A percentile compares a stretch with the other conserved stretches of the same genome.
Evolutionary conservation across 2,888 invertebrate species (phyloP).

Genomic region (Ceramica pisi): DNA sequence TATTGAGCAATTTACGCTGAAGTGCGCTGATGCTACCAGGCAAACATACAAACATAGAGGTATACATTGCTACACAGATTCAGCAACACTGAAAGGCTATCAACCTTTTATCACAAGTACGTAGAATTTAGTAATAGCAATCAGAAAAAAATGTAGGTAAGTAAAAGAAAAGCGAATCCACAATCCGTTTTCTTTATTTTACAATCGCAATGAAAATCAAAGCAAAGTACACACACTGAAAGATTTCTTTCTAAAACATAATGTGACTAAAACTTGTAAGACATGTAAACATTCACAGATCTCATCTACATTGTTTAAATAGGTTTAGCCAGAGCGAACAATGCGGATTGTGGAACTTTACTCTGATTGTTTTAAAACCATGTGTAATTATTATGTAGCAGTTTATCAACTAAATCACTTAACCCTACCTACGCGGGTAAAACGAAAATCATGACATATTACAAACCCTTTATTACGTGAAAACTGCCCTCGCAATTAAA

Average conservation of each 20-base stretch:
- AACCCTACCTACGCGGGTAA: neutral
- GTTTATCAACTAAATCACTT: neutral
- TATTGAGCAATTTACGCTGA: slow-evolving; percentile 9
- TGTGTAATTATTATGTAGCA: neutral
- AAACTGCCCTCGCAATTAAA: no score
- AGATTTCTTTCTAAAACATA: neutral
- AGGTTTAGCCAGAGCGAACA: neutral
- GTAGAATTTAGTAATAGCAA: neutral
- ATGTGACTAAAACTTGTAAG: neutral
- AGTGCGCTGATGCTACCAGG: neutral
- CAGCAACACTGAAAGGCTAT: neutral
- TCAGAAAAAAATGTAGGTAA: neutral
- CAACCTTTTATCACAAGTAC: slow-evolving; percentile 14
- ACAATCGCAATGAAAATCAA: slow-evolving; percentile 17
- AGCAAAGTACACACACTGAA: slow-evolving; percentile 2
- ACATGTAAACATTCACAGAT: slow-evolving; percentile 14
- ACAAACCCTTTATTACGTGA: neutral
- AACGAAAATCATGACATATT: neutral
- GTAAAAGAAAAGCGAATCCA: neutral
- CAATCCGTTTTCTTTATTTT: neutral
- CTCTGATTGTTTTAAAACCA: slow-evolving; percentile 9
- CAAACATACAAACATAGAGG: neutral
- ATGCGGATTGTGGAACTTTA: neutral
- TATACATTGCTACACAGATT: slow-evolving; percentile 5
- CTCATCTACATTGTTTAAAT: slow-evolving; percentile 7